Base-by-base conservation (phyloP, 2,797 vertebrate species). In the Melanotaenia boesemani region DNA sequence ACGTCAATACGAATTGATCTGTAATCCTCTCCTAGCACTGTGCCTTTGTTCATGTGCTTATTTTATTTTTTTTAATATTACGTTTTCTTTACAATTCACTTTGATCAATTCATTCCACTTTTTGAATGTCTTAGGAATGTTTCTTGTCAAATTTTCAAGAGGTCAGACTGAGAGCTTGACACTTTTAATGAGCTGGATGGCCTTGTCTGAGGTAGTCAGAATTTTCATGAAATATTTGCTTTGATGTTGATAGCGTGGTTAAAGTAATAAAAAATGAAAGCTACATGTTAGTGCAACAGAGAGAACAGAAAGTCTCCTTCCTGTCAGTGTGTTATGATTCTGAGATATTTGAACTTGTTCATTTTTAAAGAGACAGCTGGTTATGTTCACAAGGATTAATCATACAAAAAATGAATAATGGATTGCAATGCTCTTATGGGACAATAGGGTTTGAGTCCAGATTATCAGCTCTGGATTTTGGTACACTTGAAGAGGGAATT, bases 371-470 rank as follows among this genome's bases (percentile, higher is more conserved):
- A 54, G n/a, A 59, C 18, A 24, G 30, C n/a, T 67, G 48, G 22
- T 37, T 37, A 5, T 55, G 74, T 63, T 52, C 46, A 57, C 26
- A 18, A 6, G 1, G 55, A 64, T 63, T 41, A 69, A 46, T 32
- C 10, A 44, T 37, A 44, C 60, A 36, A 18, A 36, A 55, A 69
- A 26, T 50, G 59, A 60, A 59, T 46, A 18, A 55, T 68, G 30
- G 34, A 69, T 70, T 68, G 11, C n/a, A 36, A 84, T 57, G 86
- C 85, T 89, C 88, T 80, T 80, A 88, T 77, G 90, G 93, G 90
- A 91, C 91, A 93, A 88, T 89, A 90, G 88, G 88, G 81, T 89
- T 77, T 75, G 86, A 85, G 83, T 87, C 74, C 72, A 84, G 61
- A 79, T 76, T 74, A 78, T 65, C 77, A 86, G 65, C 74, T 71